Evolutionary conservation across 2,113 vertebrate species (phyloP), one percentile per base, ranked within the genome.

Genomic region (Pygoscelis antarcticus): DNA sequence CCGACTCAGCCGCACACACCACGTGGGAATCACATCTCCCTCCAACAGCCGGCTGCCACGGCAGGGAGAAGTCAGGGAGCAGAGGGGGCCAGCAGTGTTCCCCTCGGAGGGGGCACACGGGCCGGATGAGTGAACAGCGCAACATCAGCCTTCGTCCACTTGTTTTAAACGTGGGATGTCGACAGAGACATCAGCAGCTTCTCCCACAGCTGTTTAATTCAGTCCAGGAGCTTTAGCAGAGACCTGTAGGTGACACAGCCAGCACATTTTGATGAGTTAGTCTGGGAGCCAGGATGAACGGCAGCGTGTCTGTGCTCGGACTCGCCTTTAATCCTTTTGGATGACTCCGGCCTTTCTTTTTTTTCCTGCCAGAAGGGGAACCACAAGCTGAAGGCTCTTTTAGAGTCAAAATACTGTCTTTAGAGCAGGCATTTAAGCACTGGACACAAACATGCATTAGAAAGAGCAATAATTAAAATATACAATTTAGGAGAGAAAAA

Each of bases 81-180:
- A 0, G 13, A 16, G 15, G 30, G 51, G 20, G 22, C 32, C 9
- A 1, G 19, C 42, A n/a, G 29, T 1, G 6, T 11, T 51, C 29
- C 32, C 49, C 17, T 29, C 0, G 1, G 11, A 13, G 49, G 11
- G 42, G 22, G 9, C 36, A 26, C 32, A 7, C 4, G 0, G 42
- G 11, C 54, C 4, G 2, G 26, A 7, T 13, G 38, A 38, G 38
- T 13, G 0, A 47, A 40, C 55, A 47, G 44, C 1, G 0, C 16
- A 14, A 23, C 36, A 14, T 5, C 49, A 36, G 61, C 75, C 64
- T 51, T 36, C 3, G 0, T 22, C 58, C 30, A 0, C 66, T 14
- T 25, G 19, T 29, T 69, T 30, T 19, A 44, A 64, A 65, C 36
- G 38, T 40, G n/a, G 16, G 55, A 20, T 26, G 36, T 58, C 5